These are phyloP conservation scores for Trichechus manatus DNA, from an alignment of 2,113 vertebrate genomes.

Conservation along the genomic window DNA sequence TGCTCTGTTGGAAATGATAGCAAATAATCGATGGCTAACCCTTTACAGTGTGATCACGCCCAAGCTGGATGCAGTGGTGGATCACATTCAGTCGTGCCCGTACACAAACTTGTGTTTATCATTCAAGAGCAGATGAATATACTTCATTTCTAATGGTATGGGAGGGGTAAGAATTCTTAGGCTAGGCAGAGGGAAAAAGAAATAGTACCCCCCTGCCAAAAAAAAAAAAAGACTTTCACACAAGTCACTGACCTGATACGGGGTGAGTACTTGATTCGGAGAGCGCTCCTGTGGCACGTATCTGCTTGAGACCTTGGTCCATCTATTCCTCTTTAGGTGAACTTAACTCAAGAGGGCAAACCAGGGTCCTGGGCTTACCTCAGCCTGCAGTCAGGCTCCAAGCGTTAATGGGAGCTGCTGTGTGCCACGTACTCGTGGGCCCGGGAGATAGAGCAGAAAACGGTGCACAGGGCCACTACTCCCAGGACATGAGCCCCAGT, in stretches of 20 bases:
- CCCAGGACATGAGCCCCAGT: background rate
- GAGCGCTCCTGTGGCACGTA: background rate
- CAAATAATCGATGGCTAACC: background rate
- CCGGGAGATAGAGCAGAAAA: too few relatives aligned
- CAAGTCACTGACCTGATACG: background rate
- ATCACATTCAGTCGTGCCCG: background rate
- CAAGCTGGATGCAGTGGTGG: background rate
- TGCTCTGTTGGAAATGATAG: conserved; percentile 41
- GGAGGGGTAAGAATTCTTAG: background rate
- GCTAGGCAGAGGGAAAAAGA: background rate
- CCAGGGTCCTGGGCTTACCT: background rate
- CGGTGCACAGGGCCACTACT: background rate
- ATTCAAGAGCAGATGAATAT: background rate
- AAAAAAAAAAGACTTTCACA: background rate
- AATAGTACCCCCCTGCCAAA: background rate
- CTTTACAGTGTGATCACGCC: background rate
- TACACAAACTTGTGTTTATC: background rate
- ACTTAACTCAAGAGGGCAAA: too few relatives aligned
- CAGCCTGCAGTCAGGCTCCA: background rate
- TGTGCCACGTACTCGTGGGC: background rate
- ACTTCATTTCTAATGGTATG: background rate
- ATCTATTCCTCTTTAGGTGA: background rate
- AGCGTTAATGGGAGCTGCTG: background rate
- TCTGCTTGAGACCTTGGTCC: background rate
- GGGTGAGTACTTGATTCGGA: background rate